Evolutionary conservation across 1,140 invertebrate genomes (phyloP), one percentile per base, ranked within the genome.

Genomic region (Pteromalus puparum): DNA sequence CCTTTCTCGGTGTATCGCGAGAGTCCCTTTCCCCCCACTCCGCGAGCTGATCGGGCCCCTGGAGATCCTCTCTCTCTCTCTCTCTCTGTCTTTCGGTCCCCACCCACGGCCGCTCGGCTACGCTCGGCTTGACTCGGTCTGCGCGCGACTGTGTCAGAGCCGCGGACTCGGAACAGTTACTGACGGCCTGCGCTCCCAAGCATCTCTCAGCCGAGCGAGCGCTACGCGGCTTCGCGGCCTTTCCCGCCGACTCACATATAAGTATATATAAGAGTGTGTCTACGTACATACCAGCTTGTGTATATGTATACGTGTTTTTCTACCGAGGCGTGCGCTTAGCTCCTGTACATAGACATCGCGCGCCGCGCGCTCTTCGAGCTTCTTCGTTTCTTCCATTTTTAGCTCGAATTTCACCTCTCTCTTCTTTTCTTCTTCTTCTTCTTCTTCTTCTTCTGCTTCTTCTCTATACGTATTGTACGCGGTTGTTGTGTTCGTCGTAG

Each of bases 141-240:
- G 15, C 53, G 73, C 87, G 87, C 90, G 89, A 89, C 87, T 90
- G 88, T 91, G 89, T 89, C 89, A 87, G 87, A 86, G 82, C 61
- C 38, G 38, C 24, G 81, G 87, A 89, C 87, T 92, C 90, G 89
- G 91, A 92, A 92, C 92, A 92, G 92, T 92, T 92, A 92, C 89
- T 88, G 91, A 89, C 90, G 89, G 87, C 87, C 87, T 88, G 86
- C 87, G 88, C 86, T 85, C 86, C 34, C 24, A 83, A 83, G 38
- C 61, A 83, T 77, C 65, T 83, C 61, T 28, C 46, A 26, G 28
- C 28, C 24, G 67, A 81, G 28, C 28, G 18, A 73, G 75, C 80
- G 79, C 84, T 83, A 70, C 84, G 65, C 77, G 67, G 77, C 79
- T 74, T 79, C 84, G 85, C 82, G 73, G 84, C 83, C 85, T 74